Evolutionary conservation across 1,140 invertebrate species (phyloP).

Genomic region (Stegodyphus dumicola): DNA sequence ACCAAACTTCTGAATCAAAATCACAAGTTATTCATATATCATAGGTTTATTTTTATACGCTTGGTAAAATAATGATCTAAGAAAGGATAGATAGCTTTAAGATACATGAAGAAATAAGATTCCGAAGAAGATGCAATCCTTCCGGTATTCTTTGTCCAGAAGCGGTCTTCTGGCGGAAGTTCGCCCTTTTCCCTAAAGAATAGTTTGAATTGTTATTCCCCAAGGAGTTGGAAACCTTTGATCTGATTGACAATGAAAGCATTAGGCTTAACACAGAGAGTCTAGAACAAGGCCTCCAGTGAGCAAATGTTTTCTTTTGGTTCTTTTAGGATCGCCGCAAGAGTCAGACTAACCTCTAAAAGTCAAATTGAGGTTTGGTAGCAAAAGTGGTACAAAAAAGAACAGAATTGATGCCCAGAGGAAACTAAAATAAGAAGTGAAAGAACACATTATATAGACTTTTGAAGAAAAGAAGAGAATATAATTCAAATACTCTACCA

Average conservation of each 20-base stretch:
- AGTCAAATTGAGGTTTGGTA: not conserved
- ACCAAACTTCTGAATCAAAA: too few species aligned
- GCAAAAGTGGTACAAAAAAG: too few species aligned
- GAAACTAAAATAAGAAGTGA: too few species aligned
- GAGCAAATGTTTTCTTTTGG: slow-evolving; percentile 43
- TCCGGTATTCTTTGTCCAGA: not conserved
- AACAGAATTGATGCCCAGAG: too few species aligned
- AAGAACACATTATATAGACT: too few species aligned
- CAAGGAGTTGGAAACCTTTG: slow-evolving; percentile 29
- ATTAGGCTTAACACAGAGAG: slow-evolving; percentile 36
- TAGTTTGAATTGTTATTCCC: slow-evolving; percentile 37
- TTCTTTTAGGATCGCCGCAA: slow-evolving; percentile 24
- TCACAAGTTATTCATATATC: too few species aligned
- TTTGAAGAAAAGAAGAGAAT: too few species aligned
- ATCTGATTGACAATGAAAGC: slow-evolving; percentile 52
- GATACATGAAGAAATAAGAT: not conserved
- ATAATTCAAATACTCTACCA: too few species aligned
- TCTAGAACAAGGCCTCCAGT: slow-evolving; percentile 14
- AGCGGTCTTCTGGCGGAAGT: slow-evolving; percentile 10
- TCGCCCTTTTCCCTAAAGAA: slow-evolving; percentile 15
- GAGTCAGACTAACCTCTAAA: not conserved
- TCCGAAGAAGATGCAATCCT: not conserved
- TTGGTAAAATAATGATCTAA: too few species aligned
- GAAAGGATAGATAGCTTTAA: not conserved
- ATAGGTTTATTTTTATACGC: too few species aligned